Base-by-base conservation (phyloP, 2,113 vertebrate genomes). In the Cynocephalus volans region DNA sequence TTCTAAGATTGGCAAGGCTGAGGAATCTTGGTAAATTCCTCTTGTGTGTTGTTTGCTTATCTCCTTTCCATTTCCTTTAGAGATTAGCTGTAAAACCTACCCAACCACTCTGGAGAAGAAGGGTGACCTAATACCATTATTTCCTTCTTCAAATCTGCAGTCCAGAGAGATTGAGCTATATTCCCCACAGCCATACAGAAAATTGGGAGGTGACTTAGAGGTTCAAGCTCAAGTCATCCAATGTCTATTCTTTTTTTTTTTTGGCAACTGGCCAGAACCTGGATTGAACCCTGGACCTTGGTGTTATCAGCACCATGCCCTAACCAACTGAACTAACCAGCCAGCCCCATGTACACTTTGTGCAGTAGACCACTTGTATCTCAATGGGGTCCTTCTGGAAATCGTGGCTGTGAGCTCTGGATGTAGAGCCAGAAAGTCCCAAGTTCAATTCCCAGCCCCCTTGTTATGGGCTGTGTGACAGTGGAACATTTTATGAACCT, bases 21-120 rank as follows among this genome's bases (percentile, higher is more conserved):
- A 88, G 76, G 83, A 85, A 85, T 77, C 67, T 65, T 65, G 36
- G 36, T 64, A 56, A 58, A 73, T 89, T 95, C 70, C 36, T 92
- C 65, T 70, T n/a, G 52, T 69, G 33, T n/a, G 62, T 24, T 58
- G 21, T 64, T 93, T 54, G 62, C 88, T 76, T 90, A 69, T 88
- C 56, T 85, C 45, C 41, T 41, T 79, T 87, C 64, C n/a, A 45
- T 73, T 84, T 84, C 33, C 8, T 88, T 52, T 45, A 83, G 82
- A 79, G 76, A 88, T 91, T 58, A 58, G 80, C 45, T 13, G 24
- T 77, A 79, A 93, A 58, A 88, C 87, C 4, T 8, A 77, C 58
- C 41, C 9, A 28, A 84, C 52, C 18, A 18, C 80, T 85, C 50
- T 70, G 65, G 84, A 50, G 70, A 92, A 94, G 52, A 36, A 65